A percentile compares a stretch with the other conserved stretches of the same genome.
Evolutionary conservation across 2,113 vertebrate genomes (phyloP).

Genomic region (Ameiurus melas): DNA sequence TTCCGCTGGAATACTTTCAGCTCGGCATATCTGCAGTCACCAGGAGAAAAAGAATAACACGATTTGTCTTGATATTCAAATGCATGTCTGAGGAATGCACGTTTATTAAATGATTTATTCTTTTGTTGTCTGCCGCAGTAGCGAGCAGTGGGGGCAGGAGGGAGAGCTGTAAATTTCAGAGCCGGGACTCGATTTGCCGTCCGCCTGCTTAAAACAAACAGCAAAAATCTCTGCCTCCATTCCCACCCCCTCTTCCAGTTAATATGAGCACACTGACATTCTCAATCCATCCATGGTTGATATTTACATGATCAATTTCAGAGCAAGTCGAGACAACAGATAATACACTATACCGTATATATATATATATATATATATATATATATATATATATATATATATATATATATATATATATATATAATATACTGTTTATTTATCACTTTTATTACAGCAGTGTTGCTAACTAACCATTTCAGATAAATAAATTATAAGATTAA

Average conservation of each 20-base stretch:
- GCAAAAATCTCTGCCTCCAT: not conserved
- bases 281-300: not conserved
- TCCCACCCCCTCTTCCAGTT: not conserved
- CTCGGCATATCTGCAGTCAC: constrained; percentile 63
- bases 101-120: constrained; percentile 64
- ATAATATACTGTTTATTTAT: not conserved
- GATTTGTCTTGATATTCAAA: constrained; percentile 76
- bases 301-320: not conserved
- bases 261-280: not conserved
- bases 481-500: not conserved
- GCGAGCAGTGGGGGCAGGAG: constrained; percentile 26
- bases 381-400: too few relatives aligned
- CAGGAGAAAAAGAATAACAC: constrained; percentile 56
- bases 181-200: not conserved
- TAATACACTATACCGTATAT: not conserved
- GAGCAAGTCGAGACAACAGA: not conserved
- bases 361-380: too few relatives aligned
- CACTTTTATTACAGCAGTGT: not conserved
- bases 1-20: constrained; percentile 58
- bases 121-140: constrained; percentile 29
- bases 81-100: constrained; percentile 67
- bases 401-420: not conserved
- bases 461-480: not conserved
- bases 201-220: not conserved
- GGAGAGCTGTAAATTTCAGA: constrained; percentile 1